A percentile compares a stretch with the other conserved stretches of the same genome.
Conservation (phyloP, 1,140 invertebrate species). For the Diorhabda sublineata region DNA sequence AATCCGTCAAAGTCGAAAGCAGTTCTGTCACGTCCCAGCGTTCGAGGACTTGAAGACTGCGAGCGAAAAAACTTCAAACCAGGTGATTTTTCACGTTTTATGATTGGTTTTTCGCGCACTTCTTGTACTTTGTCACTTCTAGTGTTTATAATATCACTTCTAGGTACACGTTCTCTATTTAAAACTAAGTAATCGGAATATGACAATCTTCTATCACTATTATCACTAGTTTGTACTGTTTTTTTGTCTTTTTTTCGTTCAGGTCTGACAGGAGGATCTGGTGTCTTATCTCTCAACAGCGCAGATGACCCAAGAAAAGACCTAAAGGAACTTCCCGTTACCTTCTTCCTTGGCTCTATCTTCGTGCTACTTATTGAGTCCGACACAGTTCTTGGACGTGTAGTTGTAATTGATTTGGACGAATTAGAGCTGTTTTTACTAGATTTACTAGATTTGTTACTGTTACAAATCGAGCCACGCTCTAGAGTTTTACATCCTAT, state of each 20-base stretch:
- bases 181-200: constrained; percentile 33
- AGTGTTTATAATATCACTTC: constrained; percentile 13
- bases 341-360: constrained; percentile 1
- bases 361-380: background rate
- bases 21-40: constrained; percentile 28
- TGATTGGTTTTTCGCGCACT: constrained; percentile 24
- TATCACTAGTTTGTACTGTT: constrained; percentile 20
- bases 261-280: constrained; percentile 30
- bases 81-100: constrained; percentile 32
- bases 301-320: constrained; percentile 18
- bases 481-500: background rate
- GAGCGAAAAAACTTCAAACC: constrained; percentile 28
- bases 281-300: constrained; percentile 23
- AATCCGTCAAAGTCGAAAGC: constrained; percentile 45
- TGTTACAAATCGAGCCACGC: background rate
- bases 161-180: constrained; percentile 24
- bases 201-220: constrained; percentile 31
- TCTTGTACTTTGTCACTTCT: constrained; percentile 16
- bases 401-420: constrained; percentile 8
- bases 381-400: background rate
- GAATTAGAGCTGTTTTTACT: constrained; percentile 28
- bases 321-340: constrained; percentile 23
- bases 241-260: constrained; percentile 33
- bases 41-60: constrained; percentile 31
- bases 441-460: constrained; percentile 19